Base-by-base conservation (phyloP, 2,113 vertebrate species). In the Coracopsis vasa region DNA sequence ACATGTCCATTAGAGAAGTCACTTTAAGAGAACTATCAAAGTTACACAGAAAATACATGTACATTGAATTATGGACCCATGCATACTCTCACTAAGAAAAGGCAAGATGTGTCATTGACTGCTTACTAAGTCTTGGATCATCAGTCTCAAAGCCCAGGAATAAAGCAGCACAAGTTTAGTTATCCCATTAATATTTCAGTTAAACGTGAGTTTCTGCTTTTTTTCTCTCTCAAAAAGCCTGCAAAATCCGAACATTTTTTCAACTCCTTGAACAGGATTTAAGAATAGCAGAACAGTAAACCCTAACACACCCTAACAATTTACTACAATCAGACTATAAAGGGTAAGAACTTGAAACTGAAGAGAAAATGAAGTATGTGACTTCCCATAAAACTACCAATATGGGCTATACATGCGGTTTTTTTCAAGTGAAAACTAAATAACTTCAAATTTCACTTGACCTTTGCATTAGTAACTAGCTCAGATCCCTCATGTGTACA, bases 401-500 rank as follows among this genome's bases (percentile, higher is more conserved):
- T 60, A 50, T 45, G 19, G 45, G 24, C 28, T n/a, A 73, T 9
- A 45, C 5, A 11, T 8, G 14, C 0, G 0, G 6, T 18, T 84
- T 64, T 80, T 66, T 90, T 12, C 31, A 67, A 19, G 41, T 0
- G 0, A 64, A 79, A 79, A 42, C 24, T 39, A 67, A 75, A 1
- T 19, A 83, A 54, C 25, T 86, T 48, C 28, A 41, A 47, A 65
- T 51, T 10, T 82, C 61, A 62, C 24, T 54, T 64, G 44, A 77
- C 9, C 28, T 73, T 20, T 80, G 35, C 41, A 41, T 18, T 35
- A 53, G 45, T 31, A 70, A 84, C 80, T 60, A 75, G 51, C 42
- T 90, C 8, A 1, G 21, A 69, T 58, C 9, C 80, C 28, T 74
- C 74, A 74, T 0, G 0, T 0, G 0, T 3, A 1, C 7, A 7